A percentile compares a stretch with the other conserved stretches of the same genome.
Conservation (phyloP, 2,797 vertebrate genomes). For the Enteromius paludinosus region DNA sequence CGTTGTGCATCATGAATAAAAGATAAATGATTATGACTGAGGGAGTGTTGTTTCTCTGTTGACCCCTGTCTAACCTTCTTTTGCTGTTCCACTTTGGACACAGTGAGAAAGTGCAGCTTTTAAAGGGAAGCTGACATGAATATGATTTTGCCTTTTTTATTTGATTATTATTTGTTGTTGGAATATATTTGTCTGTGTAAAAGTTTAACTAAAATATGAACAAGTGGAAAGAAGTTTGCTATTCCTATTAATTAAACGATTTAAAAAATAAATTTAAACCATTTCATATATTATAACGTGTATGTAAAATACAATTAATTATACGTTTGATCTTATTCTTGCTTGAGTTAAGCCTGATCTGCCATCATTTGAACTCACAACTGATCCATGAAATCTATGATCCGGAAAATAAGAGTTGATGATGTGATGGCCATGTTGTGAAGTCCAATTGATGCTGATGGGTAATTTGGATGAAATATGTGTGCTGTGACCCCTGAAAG, state of each 20-base stretch:
- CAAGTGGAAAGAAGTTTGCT: background rate
- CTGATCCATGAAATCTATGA: conserved; percentile 12
- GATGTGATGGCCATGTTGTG: conserved; percentile 7
- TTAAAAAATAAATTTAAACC: background rate
- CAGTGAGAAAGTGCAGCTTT: background rate
- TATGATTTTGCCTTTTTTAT: background rate
- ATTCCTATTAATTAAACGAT: background rate
- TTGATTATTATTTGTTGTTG: background rate
- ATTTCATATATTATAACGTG: background rate
- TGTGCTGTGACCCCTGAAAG: background rate
- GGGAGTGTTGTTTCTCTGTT: conserved; percentile 43
- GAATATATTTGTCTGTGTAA: background rate
- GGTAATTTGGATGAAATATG: conserved; percentile 32
- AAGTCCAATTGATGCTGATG: conserved; percentile 16
- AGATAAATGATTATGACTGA: conserved; percentile 57
- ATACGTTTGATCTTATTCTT: background rate
- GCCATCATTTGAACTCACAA: background rate
- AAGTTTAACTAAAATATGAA: background rate
- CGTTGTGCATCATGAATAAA: conserved; percentile 54
- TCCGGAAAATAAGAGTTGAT: conserved; percentile 4
- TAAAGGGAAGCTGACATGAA: background rate
- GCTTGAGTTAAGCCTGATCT: background rate
- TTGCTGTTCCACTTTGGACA: conserved; percentile 27
- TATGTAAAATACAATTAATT: background rate
- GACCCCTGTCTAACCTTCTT: conserved; percentile 52